Evolutionary conservation across 2,888 invertebrate species (phyloP).

Genomic region (Kuschelorhynchus macadamiae): DNA sequence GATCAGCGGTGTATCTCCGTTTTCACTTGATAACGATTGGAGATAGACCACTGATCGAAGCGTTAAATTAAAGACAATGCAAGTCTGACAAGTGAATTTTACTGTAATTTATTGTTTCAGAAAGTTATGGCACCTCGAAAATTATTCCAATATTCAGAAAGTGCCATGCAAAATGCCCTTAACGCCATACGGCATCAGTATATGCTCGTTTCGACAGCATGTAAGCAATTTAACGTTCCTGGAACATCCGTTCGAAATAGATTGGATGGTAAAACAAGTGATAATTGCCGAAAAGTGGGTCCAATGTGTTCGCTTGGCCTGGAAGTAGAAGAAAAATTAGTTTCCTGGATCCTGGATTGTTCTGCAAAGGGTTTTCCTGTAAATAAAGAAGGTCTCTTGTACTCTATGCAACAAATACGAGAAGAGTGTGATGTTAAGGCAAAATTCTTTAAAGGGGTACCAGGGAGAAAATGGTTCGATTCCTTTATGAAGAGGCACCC

Average conservation of each 20-base stretch:
- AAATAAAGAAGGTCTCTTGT: constrained; percentile 3
- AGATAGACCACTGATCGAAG: too few relatives aligned
- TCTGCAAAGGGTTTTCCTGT: constrained; percentile 15
- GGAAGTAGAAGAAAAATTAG: too few relatives aligned
- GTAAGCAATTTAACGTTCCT: constrained; percentile 17
- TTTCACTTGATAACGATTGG: too few relatives aligned
- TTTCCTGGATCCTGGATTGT: constrained; percentile 7
- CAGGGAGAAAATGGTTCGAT: too few relatives aligned
- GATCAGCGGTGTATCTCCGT: too few relatives aligned
- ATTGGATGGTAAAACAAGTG: constrained; percentile 10
- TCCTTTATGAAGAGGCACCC: too few relatives aligned
- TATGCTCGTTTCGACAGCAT: constrained; percentile 22
- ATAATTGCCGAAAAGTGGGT: constrained; percentile 5
- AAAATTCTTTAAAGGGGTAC: too few relatives aligned
- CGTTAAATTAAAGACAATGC: too few relatives aligned
- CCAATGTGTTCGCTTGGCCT: too few relatives aligned
- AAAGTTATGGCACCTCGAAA: too few relatives aligned
- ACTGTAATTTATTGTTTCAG: too few relatives aligned
- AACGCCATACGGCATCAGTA: constrained; percentile 16
- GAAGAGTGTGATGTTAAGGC: constrained; percentile 2
- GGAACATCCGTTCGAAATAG: constrained; percentile 19
- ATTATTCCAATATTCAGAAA: constrained; percentile 16
- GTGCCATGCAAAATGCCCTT: constrained; percentile 17
- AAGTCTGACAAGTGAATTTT: too few relatives aligned
- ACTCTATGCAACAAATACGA: constrained; percentile 9